phyloP scores from a whole-genome alignment of 1,140 invertebrate genomes.

The Zaprionus tsacasi region DNA sequence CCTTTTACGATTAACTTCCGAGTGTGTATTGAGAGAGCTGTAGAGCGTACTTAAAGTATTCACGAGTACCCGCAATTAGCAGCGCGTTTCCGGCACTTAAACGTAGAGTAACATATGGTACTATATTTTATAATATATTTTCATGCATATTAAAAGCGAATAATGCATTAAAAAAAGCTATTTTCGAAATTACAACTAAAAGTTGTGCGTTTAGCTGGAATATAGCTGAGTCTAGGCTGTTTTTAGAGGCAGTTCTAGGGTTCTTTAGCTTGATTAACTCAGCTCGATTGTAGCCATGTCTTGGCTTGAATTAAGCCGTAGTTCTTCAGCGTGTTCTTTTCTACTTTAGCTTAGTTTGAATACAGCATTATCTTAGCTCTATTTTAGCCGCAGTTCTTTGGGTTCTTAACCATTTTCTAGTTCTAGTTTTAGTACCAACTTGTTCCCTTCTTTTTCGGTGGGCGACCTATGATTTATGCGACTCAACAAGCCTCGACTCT shows the following conservation, averaged over 20 bases:
- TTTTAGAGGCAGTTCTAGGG: too few relatives aligned
- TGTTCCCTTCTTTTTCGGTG: conserved; percentile 24
- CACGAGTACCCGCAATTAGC: conserved; percentile 46
- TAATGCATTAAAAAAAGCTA: conserved; percentile 21
- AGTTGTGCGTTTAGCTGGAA: conserved; percentile 1
- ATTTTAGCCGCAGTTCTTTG: neutral
- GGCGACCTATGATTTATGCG: conserved; percentile 42
- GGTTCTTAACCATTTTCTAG: neutral
- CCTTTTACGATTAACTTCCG: conserved; percentile 9
- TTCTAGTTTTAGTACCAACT: conserved; percentile 4
- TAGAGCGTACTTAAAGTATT: neutral
- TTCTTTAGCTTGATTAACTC: too few relatives aligned
- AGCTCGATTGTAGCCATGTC: too few relatives aligned
- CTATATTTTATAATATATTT: neutral
- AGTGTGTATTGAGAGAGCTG: neutral
- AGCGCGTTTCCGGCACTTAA: conserved; percentile 70
- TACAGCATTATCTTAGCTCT: neutral
- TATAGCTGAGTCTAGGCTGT: neutral
- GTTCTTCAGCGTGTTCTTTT: neutral
- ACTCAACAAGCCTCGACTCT: conserved; percentile 23
- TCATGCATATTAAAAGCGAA: neutral
- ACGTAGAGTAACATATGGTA: neutral
- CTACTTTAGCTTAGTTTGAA: neutral
- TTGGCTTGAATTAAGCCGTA: neutral
- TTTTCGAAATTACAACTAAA: conserved; percentile 26